Conservation (phyloP, 2,888 invertebrate species). For the Entomobrya multifasciata region DNA sequence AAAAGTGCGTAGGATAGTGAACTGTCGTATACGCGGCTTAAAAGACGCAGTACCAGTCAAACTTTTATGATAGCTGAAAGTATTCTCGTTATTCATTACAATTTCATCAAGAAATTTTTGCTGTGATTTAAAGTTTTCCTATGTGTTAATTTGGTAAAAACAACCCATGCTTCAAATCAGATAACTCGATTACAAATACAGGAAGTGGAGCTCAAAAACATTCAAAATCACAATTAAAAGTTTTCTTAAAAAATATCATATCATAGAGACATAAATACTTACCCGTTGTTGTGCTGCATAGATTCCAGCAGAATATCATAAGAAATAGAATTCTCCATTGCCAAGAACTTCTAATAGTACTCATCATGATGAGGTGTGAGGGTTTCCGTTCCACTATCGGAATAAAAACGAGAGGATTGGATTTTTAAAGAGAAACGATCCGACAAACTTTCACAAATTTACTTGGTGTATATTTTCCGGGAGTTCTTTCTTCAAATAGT, state of each 20-base stretch:
- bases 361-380: conserved; percentile 8
- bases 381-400: neutral
- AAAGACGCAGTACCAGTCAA: too few species aligned
- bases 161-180: too few species aligned
- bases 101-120: too few species aligned
- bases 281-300: conserved; percentile 73
- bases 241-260: too few species aligned
- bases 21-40: too few species aligned
- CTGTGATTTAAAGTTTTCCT: too few species aligned
- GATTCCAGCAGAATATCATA: conserved; percentile 72
- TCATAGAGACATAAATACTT: too few species aligned
- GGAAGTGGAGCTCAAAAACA: neutral
- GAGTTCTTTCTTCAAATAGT: neutral
- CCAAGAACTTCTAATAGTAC: conserved; percentile 47
- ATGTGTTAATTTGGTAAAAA: too few species aligned
- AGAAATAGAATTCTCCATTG: conserved; percentile 72
- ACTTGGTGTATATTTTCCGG: neutral
- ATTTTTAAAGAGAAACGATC: conserved; percentile 7
- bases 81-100: too few species aligned
- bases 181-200: neutral
- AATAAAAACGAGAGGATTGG: neutral
- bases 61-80: too few species aligned
- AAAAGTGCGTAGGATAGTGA: too few species aligned
- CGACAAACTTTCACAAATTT: conserved; percentile 1
- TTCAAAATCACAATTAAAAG: conserved; percentile 18